phyloP scores from a whole-genome alignment of 2,888 invertebrate species.

The Macaria liturata region DNA sequence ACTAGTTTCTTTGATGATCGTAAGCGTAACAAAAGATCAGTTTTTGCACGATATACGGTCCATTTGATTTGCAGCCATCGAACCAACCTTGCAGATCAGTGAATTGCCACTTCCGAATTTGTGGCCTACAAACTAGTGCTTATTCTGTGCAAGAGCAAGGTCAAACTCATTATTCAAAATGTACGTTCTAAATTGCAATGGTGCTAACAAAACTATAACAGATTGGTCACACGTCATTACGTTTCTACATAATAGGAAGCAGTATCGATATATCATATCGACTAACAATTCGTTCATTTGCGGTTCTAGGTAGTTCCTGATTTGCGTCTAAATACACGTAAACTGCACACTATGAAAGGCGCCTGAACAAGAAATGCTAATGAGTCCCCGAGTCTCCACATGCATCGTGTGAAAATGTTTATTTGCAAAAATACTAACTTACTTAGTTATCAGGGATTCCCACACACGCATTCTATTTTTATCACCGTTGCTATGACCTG shows the following conservation, averaged over 20 bases:
- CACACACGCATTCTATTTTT: conserved; percentile 23
- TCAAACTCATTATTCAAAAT: conserved; percentile 43
- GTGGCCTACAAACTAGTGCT: conserved; percentile 1
- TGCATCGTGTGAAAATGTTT: too few species aligned
- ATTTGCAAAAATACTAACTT: too few species aligned
- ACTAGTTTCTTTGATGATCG: conserved; percentile 1
- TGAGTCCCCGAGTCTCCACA: too few species aligned
- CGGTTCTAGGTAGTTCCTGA: too few species aligned
- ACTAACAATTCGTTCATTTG: too few species aligned
- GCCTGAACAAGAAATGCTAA: too few species aligned
- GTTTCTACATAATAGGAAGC: conserved; percentile 25
- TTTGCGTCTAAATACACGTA: too few species aligned
- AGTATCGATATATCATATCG: conserved; percentile 16
- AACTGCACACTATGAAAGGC: too few species aligned
- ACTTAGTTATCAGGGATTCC: background rate
- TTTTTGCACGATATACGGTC: conserved; percentile 8
- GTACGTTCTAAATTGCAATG: conserved; percentile 32
- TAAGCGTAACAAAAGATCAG: background rate
- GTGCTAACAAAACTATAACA: conserved; percentile 27
- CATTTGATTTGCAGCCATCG: conserved; percentile 36
- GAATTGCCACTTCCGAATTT: conserved; percentile 68
- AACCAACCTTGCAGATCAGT: conserved; percentile 59
- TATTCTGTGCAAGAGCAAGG: conserved; percentile 42
- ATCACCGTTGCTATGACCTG: conserved; percentile 31
- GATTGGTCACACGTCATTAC: conserved; percentile 32